Percentiles rank a stretch among this genome's conserved stretches.
These are phyloP conservation scores for Rhyacophila evoluta DNA, from an alignment of 2,888 invertebrate species.

Conservation along the genomic window DNA sequence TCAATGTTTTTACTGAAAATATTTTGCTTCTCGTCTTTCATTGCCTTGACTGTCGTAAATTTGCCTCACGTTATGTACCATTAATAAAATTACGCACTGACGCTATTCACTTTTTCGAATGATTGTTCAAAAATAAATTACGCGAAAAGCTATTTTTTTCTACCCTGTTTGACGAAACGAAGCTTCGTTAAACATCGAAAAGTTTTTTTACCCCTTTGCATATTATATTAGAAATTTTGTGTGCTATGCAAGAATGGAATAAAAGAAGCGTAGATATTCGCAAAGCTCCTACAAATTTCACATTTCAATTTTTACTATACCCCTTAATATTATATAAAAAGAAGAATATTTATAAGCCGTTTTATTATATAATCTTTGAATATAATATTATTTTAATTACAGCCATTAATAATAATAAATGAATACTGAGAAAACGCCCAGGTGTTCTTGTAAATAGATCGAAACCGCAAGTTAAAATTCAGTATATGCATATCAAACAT, in stretches of 20 bases:
- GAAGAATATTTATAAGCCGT: too few species aligned
- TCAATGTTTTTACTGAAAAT: slow-evolving; percentile 1
- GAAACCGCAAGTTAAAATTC: too few species aligned
- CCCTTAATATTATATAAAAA: too few species aligned
- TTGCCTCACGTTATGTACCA: neutral
- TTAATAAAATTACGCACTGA: slow-evolving; percentile 2
- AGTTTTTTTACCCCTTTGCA: neutral
- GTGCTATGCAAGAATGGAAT: neutral
- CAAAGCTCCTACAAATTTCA: too few species aligned
- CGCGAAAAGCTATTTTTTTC: neutral
- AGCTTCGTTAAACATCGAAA: neutral
- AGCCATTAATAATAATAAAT: too few species aligned
- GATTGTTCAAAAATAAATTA: slow-evolving; percentile 22
- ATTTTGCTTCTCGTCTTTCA: neutral
- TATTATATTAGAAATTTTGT: neutral
- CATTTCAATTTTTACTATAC: too few species aligned
- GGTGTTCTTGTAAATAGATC: too few species aligned
- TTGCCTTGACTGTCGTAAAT: neutral
- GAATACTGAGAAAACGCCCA: too few species aligned
- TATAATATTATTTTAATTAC: too few species aligned
- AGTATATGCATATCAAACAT: too few species aligned
- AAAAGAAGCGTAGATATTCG: too few species aligned
- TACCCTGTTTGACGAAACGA: neutral
- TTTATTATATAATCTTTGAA: too few species aligned
- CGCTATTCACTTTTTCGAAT: slow-evolving; percentile 11